Percentiles rank a stretch among this genome's conserved stretches.
Conservation (phyloP, 1,140 invertebrate species). For the Platorchestia sp. region DNA sequence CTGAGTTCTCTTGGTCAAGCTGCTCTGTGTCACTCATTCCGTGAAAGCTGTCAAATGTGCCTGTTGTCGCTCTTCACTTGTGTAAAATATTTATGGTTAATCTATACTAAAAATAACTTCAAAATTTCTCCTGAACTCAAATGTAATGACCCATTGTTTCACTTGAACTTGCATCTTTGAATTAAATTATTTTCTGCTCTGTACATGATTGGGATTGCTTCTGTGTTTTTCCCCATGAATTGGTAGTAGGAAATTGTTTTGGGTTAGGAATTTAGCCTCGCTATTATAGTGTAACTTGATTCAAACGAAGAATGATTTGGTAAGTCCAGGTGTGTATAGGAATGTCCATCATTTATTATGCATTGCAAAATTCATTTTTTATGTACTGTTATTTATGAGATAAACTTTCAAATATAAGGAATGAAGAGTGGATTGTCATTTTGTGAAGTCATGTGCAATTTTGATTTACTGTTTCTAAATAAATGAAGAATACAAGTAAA, state of each 20-base stretch:
- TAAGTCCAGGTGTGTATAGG: background rate
- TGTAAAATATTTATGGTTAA: background rate
- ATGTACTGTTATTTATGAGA: background rate
- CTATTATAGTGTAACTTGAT: background rate
- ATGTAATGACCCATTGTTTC: background rate
- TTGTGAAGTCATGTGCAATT: background rate
- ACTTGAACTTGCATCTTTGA: background rate
- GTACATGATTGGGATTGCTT: background rate
- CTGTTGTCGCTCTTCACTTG: background rate
- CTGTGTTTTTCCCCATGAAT: background rate
- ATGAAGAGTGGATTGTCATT: background rate
- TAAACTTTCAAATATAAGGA: background rate
- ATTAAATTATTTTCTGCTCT: background rate
- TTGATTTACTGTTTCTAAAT: background rate
- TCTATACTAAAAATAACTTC: background rate
- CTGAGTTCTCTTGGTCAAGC: background rate
- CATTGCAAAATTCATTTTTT: background rate
- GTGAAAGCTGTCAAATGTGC: background rate
- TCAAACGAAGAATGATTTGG: background rate
- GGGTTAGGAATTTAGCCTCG: background rate
- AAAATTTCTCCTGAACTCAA: background rate
- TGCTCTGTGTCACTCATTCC: background rate
- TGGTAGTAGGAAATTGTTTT: background rate
- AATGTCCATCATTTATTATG: background rate
- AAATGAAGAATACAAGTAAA: background rate